Percentiles rank a stretch among this genome's conserved stretches.
These are phyloP conservation scores for Yponomeuta malinellus DNA, from an alignment of 2,888 invertebrate genomes.

Conservation along the genomic window DNA sequence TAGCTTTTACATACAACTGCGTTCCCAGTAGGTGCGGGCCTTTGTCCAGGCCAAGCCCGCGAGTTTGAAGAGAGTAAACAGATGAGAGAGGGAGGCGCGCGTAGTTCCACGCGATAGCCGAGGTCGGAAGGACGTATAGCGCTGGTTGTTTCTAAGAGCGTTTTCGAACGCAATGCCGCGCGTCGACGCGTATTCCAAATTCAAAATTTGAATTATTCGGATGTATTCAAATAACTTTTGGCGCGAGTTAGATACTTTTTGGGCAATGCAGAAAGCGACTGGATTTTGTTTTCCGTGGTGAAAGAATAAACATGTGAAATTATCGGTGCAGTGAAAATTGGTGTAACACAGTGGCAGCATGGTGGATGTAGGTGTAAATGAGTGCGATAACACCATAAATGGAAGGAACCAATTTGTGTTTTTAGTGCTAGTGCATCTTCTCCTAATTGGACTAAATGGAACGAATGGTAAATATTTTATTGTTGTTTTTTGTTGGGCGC, in stretches of 20 bases:
- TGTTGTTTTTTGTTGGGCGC: neutral
- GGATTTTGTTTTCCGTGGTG: neutral
- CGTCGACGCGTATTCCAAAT: constrained; percentile 48
- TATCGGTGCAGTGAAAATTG: constrained; percentile 56
- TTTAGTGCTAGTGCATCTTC: constrained; percentile 70
- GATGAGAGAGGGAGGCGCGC: constrained; percentile 58
- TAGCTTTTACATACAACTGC: neutral
- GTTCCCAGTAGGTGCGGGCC: constrained; percentile 34
- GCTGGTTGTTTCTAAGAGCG: constrained; percentile 27
- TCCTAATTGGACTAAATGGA: constrained; percentile 71
- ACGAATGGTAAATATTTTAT: constrained; percentile 56
- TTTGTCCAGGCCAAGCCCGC: constrained; percentile 57
- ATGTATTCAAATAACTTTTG: neutral
- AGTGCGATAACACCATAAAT: constrained; percentile 69
- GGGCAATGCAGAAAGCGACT: neutral
- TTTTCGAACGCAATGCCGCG: constrained; percentile 38
- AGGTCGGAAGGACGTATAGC: constrained; percentile 54
- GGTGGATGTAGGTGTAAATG: constrained; percentile 72
- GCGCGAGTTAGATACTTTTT: neutral
- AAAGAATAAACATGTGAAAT: constrained; percentile 55
- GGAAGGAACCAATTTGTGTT: constrained; percentile 72
- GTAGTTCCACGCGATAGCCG: constrained; percentile 62
- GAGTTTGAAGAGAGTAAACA: constrained; percentile 55
- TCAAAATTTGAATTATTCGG: constrained; percentile 30
- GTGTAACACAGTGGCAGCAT: constrained; percentile 68